Evolutionary conservation across 23 tunicate genomes (phyloP), one percentile per base, ranked within the genome.

Genomic region (Phallusia fumigata): DNA sequence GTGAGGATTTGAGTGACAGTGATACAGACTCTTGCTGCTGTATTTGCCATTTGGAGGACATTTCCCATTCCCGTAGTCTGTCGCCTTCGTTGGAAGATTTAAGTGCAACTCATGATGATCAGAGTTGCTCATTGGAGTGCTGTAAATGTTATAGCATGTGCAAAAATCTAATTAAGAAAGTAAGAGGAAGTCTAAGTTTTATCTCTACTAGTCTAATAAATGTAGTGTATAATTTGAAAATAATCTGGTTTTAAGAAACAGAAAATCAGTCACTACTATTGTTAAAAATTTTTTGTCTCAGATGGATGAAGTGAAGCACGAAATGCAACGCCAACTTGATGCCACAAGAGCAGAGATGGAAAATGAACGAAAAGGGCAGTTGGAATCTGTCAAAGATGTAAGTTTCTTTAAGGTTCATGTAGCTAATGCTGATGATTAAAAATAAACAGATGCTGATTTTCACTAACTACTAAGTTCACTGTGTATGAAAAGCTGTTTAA

Each of bases 361-460:
- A 15, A 80, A 85, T 28, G 93, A 90, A 34, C 69, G 86, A 49
- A 93, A 82, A 53, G 84, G 85, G 19, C 90, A 93, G 44, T 40
- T 93, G 35, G 92, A 86, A 72, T 79, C 92, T 30, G 97, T 93
- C 18, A 93, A 93, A 93, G 97, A 93, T 81, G 97, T 92, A 76
- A 79, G 85, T 75, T 0, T 72, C 35, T 33, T 24, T 35, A n/a
- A n/a, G n/a, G n/a, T 40, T 40, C 47, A 40, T 40, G n/a, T n/a
- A n/a, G n/a, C n/a, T n/a, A n/a, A n/a, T n/a, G n/a, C n/a, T n/a
- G n/a, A n/a, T n/a, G n/a, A n/a, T n/a, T n/a, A n/a, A n/a, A n/a
- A n/a, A n/a, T n/a, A n/a, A n/a, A n/a, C n/a, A n/a, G n/a, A n/a
- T n/a, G n/a, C n/a, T n/a, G n/a, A n/a, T n/a, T n/a, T n/a, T n/a